Conservation (phyloP, 2,888 invertebrate species). For the Ryuthela nishihirai region DNA sequence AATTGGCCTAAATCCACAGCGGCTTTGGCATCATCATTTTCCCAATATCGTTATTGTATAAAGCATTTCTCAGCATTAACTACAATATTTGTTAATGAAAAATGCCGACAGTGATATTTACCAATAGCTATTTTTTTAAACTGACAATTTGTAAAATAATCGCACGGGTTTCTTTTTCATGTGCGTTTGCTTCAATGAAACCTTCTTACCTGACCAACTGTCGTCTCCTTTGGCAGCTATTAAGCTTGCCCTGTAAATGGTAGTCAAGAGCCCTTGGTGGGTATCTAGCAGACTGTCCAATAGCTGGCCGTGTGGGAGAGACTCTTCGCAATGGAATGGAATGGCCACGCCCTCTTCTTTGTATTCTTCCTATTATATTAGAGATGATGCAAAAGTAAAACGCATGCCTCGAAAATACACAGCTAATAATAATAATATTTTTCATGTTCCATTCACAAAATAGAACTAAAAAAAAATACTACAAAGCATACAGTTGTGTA, state of each 20-base stretch:
- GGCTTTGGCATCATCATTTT: too few relatives aligned
- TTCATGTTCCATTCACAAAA: too few relatives aligned
- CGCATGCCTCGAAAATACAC: background rate
- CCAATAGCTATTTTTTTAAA: too few relatives aligned
- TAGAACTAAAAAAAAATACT: too few relatives aligned
- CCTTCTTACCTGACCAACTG: constrained; percentile 31
- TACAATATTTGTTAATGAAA: too few relatives aligned
- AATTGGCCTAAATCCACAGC: too few relatives aligned
- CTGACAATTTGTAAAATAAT: too few relatives aligned
- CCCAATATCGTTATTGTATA: too few relatives aligned
- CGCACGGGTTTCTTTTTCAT: background rate
- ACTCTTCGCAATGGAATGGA: constrained; percentile 29
- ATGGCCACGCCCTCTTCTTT: constrained; percentile 32
- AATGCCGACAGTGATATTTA: too few relatives aligned
- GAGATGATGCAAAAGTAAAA: background rate
- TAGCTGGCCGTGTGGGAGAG: constrained; percentile 8
- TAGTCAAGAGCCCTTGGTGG: constrained; percentile 15
- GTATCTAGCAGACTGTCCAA: constrained; percentile 11
- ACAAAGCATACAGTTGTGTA: too few relatives aligned
- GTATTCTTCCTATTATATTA: constrained; percentile 23
- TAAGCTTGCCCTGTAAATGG: constrained; percentile 1
- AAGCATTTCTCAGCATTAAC: too few relatives aligned
- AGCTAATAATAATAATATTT: too few relatives aligned
- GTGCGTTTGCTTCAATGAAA: background rate
- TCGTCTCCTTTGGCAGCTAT: constrained; percentile 21